A percentile compares a stretch with the other conserved stretches of the same genome.
These are phyloP conservation scores for Gasteruption jaculator DNA, from an alignment of 2,888 invertebrate genomes.

Conservation along the genomic window DNA sequence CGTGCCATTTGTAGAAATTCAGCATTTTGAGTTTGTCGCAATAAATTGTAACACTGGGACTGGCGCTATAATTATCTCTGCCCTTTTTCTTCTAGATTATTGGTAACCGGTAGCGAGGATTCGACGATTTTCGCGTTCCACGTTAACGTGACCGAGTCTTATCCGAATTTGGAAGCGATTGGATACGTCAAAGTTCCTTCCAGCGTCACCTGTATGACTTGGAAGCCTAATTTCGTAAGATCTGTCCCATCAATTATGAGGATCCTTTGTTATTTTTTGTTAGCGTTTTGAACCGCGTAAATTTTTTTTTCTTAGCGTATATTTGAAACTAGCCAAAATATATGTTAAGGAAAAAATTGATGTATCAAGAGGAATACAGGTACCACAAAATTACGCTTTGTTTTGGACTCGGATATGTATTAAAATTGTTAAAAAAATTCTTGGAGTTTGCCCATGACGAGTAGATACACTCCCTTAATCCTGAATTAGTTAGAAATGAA, in stretches of 20 bases:
- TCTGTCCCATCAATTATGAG: constrained; percentile 11
- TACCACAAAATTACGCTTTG: too few relatives aligned
- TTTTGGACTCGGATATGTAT: too few relatives aligned
- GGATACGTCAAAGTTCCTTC: constrained; percentile 66
- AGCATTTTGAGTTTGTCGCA: too few relatives aligned
- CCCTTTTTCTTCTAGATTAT: constrained; percentile 51
- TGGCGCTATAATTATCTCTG: neutral
- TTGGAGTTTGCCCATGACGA: too few relatives aligned
- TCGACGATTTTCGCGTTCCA: constrained; percentile 66
- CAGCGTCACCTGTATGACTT: constrained; percentile 62
- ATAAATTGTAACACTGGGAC: neutral
- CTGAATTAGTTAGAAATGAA: too few relatives aligned
- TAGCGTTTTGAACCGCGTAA: neutral
- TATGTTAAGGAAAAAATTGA: too few relatives aligned
- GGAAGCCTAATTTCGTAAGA: constrained; percentile 60
- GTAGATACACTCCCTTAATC: too few relatives aligned
- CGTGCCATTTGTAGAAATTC: too few relatives aligned
- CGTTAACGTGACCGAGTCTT: constrained; percentile 42
- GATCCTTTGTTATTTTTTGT: constrained; percentile 9
- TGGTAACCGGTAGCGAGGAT: constrained; percentile 68
- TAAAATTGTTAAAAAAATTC: too few relatives aligned
- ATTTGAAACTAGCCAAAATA: too few relatives aligned
- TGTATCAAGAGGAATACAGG: too few relatives aligned
- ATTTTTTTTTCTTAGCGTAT: too few relatives aligned
- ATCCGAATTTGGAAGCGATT: constrained; percentile 59